These are phyloP conservation scores for Balanococcus diminutus DNA, from an alignment of 2,888 invertebrate species.

Conservation along the genomic window DNA sequence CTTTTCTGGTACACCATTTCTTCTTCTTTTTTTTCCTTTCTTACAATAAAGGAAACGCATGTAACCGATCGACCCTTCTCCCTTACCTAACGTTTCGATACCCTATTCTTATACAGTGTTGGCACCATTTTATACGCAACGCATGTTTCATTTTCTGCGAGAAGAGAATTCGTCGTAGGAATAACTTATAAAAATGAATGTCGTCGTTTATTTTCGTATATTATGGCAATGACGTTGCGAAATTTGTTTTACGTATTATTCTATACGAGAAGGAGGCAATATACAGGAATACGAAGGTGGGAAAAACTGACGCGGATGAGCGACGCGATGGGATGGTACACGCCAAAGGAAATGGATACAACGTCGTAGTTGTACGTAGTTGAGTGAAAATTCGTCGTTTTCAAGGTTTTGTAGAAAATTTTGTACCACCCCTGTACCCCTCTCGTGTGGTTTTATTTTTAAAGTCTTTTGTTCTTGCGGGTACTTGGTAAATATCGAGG, in stretches of 20 bases:
- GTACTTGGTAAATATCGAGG: neutral
- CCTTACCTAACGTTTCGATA: neutral
- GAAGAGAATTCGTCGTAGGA: neutral
- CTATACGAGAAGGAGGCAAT: neutral
- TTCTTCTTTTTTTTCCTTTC: neutral
- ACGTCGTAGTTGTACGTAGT: too few species aligned
- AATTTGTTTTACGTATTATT: neutral
- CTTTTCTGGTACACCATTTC: neutral
- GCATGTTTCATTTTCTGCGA: neutral
- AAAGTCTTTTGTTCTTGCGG: too few species aligned
- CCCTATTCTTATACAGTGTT: neutral
- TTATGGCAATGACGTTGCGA: neutral
- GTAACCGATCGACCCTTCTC: neutral
- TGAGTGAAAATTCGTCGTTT: neutral
- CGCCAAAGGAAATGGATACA: too few species aligned
- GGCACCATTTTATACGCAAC: neutral
- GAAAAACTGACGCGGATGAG: neutral
- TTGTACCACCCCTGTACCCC: too few species aligned
- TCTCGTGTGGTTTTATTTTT: too few species aligned
- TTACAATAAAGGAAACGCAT: neutral
- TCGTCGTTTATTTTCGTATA: neutral
- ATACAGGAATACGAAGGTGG: neutral
- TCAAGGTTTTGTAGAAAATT: too few species aligned
- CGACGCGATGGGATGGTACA: neutral
- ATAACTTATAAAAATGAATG: neutral